Conservation (phyloP, 2,113 vertebrate genomes). For the Sorex araneus region DNA sequence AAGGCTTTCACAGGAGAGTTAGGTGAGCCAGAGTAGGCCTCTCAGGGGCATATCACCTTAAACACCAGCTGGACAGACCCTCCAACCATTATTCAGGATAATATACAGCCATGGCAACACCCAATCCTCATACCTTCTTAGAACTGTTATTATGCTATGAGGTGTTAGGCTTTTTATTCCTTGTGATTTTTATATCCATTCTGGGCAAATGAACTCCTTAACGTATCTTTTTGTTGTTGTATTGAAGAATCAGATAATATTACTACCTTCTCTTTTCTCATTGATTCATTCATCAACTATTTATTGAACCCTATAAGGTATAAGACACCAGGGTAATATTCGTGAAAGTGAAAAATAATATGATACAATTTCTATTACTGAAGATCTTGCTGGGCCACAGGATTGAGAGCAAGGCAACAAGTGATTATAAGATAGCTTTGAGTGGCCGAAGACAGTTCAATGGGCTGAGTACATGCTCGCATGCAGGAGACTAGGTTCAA, state of each 20-base stretch:
- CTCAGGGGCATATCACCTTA: background rate
- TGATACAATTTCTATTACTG: slow-evolving; percentile 12
- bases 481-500: too few species aligned
- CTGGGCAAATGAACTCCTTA: background rate
- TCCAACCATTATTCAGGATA: background rate
- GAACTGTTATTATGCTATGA: background rate
- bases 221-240: background rate
- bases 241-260: background rate
- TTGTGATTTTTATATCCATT: background rate
- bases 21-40: background rate
- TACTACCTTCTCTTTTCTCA: slow-evolving; percentile 4
- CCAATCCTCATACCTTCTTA: background rate
- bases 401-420: background rate
- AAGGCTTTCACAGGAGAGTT: background rate
- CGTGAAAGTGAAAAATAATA: background rate
- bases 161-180: background rate
- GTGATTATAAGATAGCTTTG: background rate
- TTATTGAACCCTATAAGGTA: background rate
- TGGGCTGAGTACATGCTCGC: too few species aligned
- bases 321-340: background rate
- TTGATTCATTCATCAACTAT: slow-evolving; percentile 18
- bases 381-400: background rate
- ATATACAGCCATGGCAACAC: background rate
- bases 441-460: background rate
- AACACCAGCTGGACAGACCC: background rate